Percentiles rank a stretch among this genome's conserved stretches.
Conservation (phyloP, 1,140 invertebrate species). For the Lasaia peninsularis region DNA sequence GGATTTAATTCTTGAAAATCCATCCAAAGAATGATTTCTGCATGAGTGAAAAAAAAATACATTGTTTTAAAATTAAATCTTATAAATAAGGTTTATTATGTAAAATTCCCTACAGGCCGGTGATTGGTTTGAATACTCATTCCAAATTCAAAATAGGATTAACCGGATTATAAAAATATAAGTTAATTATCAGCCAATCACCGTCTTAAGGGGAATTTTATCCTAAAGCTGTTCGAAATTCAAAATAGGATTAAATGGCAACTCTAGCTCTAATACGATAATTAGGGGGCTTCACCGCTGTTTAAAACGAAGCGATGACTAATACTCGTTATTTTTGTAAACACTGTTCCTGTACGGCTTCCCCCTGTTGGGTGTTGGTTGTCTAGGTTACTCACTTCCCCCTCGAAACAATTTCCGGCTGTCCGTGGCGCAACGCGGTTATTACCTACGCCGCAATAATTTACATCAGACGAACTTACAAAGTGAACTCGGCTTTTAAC, state of each 20-base stretch:
- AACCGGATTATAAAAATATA: too few relatives aligned
- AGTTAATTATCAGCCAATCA: too few relatives aligned
- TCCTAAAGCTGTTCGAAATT: background rate
- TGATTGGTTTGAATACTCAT: too few relatives aligned
- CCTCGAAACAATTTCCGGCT: constrained; percentile 41
- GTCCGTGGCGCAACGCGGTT: constrained; percentile 23
- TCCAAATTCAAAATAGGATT: background rate
- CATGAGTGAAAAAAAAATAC: too few relatives aligned
- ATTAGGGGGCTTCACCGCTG: background rate
- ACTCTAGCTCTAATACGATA: background rate
- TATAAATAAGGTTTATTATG: too few relatives aligned
- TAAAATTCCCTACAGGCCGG: too few relatives aligned
- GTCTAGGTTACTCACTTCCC: constrained; percentile 58
- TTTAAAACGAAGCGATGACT: constrained; percentile 29
- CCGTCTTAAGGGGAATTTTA: too few relatives aligned
- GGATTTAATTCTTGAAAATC: too few relatives aligned
- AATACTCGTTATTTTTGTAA: constrained; percentile 38
- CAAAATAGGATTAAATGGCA: constrained; percentile 1
- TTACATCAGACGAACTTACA: constrained; percentile 16
- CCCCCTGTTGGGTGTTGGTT: constrained; percentile 58
- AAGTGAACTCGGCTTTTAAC: background rate
- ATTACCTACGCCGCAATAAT: constrained; percentile 18
- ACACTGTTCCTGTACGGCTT: constrained; percentile 39
- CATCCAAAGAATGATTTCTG: too few relatives aligned
- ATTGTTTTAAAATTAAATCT: too few relatives aligned